Evolutionary conservation across 2,888 invertebrate species (phyloP).

Genomic region (Druceiella hillmani): DNA sequence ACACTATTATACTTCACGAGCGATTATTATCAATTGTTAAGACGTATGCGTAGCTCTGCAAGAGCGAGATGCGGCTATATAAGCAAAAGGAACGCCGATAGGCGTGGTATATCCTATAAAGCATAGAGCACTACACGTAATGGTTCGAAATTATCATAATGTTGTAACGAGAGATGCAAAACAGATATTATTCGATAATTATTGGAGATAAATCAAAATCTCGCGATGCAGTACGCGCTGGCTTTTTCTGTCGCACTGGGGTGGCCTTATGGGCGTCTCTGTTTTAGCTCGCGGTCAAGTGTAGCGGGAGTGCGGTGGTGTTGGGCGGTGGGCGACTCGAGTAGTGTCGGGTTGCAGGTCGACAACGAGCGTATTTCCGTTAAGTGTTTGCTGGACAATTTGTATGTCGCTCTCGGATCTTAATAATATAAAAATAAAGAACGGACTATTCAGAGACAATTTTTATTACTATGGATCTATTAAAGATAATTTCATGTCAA

Average conservation of each 20-base stretch:
- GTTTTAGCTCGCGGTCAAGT: no score
- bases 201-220: slow-evolving; percentile 48
- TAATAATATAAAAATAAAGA: no score
- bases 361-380: no score
- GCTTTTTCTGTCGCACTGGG: slow-evolving; percentile 29
- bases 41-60: slow-evolving; percentile 46
- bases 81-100: neutral
- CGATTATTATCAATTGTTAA: slow-evolving; percentile 53
- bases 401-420: no score
- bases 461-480: no score
- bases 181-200: slow-evolving; percentile 50
- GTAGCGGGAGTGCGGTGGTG: slow-evolving; percentile 22
- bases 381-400: no score
- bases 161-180: slow-evolving; percentile 52
- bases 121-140: slow-evolving; percentile 46
- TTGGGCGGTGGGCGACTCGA: slow-evolving; percentile 35
- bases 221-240: slow-evolving; percentile 32
- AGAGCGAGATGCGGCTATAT: neutral
- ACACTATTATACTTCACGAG: slow-evolving; percentile 53
- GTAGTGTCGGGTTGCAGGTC: no score
- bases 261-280: no score
- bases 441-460: no score
- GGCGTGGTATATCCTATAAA: neutral
- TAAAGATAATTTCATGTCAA: no score
- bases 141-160: slow-evolving; percentile 51